A percentile compares a stretch with the other conserved stretches of the same genome.
phyloP scores from a whole-genome alignment of 2,888 invertebrate species.

The Allophyes oxyacanthae region DNA sequence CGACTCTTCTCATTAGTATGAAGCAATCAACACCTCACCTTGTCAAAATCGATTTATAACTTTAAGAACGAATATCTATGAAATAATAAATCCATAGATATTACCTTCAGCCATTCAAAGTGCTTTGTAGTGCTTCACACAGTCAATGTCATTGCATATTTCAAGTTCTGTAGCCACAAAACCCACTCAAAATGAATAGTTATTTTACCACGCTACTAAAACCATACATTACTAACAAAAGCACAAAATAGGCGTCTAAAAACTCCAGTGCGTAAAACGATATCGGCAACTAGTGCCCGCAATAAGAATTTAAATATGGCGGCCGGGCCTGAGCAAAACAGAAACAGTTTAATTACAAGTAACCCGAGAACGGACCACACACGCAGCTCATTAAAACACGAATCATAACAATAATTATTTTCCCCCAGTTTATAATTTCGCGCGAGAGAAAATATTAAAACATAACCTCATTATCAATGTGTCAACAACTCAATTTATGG shows the following conservation, averaged over 20 bases:
- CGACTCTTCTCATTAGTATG: not conserved
- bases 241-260: conserved; percentile 43
- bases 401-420: conserved; percentile 87
- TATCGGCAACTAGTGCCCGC: conserved; percentile 64
- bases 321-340: conserved; percentile 64
- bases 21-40: not conserved
- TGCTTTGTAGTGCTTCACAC: conserved; percentile 5
- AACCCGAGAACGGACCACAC: conserved; percentile 82
- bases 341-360: conserved; percentile 80
- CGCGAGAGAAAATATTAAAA: conserved; percentile 83
- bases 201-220: conserved; percentile 41
- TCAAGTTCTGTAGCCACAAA: conserved; percentile 36
- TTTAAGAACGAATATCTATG: not conserved
- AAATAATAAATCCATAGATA: not conserved
- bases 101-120: conserved; percentile 1
- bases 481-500: conserved; percentile 90
- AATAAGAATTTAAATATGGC: conserved; percentile 79
- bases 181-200: conserved; percentile 32
- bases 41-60: not conserved
- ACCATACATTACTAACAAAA: conserved; percentile 38
- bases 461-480: conserved; percentile 88
- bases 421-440: conserved; percentile 85
- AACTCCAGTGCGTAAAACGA: conserved; percentile 54
- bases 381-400: conserved; percentile 83
- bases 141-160: conserved; percentile 21